Evolutionary conservation across 2,797 vertebrate species (phyloP), one percentile per base, ranked within the genome.

Genomic region (Sparidentex hasta): DNA sequence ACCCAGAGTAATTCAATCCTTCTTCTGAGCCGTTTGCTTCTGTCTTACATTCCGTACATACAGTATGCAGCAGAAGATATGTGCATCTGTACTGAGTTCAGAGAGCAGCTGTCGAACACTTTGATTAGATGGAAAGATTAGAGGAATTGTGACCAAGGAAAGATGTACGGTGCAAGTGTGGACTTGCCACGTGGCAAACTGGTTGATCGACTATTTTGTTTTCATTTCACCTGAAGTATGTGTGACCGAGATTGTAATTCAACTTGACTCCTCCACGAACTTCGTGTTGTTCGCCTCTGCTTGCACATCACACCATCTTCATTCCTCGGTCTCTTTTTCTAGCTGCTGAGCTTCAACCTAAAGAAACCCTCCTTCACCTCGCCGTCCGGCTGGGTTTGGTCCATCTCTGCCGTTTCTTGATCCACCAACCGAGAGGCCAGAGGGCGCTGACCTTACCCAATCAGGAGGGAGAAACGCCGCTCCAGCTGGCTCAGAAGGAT

Each of bases 351-450:
- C 65, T 63, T 65, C 87, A 89, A 9, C 85, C 81, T 65, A 95
- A 87, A 85, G 95, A 97, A 85, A 94, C 94, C 23, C 94, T 96
- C 61, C 93, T 97, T 8, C 96, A 97, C 52, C 81, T 97, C 29
- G 91, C 95, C 0, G 91, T 93, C 83, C 96, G 93, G 72, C 91
- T 97, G 88, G 95, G 95, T 80, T 92, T 97, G 73, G 65, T 90
- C 76, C 95, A 96, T 25, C 92, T 98, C 80, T 94, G 89, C 4
- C 93, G 91, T 54, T 96, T 97, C 90, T 90, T 98, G 27, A 84
- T 95, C 83, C 91, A 87, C 71, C 94, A 96, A 46, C 95, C 96
- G 20, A 92, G 94, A 82, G 94, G 95, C 69, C 91, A 87, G 11
- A 93, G 89, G 82, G 91, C 94, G 20, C 33, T 95, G 86, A 78